Percentiles rank a stretch among this genome's conserved stretches.
Evolutionary conservation across 2,888 invertebrate genomes (phyloP).

Genomic region (Caenorhabditis macrosperma): DNA sequence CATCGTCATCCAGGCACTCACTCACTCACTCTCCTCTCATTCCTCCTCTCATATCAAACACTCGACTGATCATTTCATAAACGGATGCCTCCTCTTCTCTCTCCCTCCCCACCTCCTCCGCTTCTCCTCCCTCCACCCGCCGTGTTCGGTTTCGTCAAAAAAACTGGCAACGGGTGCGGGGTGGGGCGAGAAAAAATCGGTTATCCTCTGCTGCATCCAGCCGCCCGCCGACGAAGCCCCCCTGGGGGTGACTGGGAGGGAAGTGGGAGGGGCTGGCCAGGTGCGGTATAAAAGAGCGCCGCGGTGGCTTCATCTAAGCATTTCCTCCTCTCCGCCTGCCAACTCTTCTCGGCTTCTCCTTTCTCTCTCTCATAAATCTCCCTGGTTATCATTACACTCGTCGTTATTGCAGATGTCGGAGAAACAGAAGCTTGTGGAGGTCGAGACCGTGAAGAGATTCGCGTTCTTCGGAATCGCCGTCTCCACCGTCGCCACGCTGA

Average conservation of each 20-base stretch:
- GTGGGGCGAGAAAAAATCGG: slow-evolving; percentile 58
- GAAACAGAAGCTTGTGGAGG: slow-evolving; percentile 74
- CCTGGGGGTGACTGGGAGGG: slow-evolving; percentile 49
- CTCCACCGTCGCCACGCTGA: slow-evolving; percentile 68
- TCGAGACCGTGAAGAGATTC: slow-evolving; percentile 69
- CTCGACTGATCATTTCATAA: slow-evolving; percentile 44
- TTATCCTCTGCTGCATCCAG: slow-evolving; percentile 40
- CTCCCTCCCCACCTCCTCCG: neutral
- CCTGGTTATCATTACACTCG: too few species aligned
- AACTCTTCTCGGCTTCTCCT: neutral
- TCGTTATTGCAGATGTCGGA: slow-evolving; percentile 62
- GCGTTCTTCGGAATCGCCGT: slow-evolving; percentile 71
- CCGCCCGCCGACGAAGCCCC: neutral
- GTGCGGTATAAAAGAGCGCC: slow-evolving; percentile 27
- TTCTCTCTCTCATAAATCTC: too few species aligned
- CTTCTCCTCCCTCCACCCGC: slow-evolving; percentile 3
- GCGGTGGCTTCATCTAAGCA: slow-evolving; percentile 19
- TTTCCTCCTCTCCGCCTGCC: neutral
- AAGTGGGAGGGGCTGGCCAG: slow-evolving; percentile 22
- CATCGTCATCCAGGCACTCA: neutral
- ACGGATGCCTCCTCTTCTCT: slow-evolving; percentile 40
- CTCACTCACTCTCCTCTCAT: neutral
- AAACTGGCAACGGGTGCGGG: slow-evolving; percentile 52
- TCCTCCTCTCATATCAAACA: slow-evolving; percentile 26
- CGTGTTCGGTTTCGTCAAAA: slow-evolving; percentile 20